Conservation (phyloP, 2,797 vertebrate species). For the Eutrigla gurnardus region DNA sequence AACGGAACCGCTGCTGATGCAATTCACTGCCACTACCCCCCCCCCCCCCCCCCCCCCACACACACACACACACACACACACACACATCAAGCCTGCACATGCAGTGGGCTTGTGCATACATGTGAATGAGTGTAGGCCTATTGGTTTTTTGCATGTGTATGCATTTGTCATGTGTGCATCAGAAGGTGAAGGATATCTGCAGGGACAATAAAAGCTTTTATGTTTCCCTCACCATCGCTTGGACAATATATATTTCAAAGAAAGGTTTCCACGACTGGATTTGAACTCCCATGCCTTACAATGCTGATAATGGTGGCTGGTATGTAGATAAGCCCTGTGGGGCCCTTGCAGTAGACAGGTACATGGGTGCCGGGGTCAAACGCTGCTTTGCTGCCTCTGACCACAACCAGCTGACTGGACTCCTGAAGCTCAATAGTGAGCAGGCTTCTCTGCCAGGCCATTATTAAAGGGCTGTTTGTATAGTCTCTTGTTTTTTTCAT, state of each 20-base stretch:
- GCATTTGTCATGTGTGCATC: constrained; percentile 30
- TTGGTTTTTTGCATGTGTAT: constrained; percentile 39
- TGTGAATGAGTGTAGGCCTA: constrained; percentile 19
- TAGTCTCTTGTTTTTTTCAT: constrained; percentile 80
- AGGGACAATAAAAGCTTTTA: constrained; percentile 10
- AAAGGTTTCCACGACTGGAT: neutral
- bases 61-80: neutral
- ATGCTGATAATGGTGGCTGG: constrained; percentile 20
- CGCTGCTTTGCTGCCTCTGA: constrained; percentile 27
- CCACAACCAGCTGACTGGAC: constrained; percentile 22
- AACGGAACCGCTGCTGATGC: constrained; percentile 57
- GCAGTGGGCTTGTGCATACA: constrained; percentile 4
- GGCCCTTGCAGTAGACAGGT: constrained; percentile 3
- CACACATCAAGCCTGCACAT: neutral
- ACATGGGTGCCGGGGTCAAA: constrained; percentile 11
- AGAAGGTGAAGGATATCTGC: constrained; percentile 2
- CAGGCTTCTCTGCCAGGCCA: constrained; percentile 46
- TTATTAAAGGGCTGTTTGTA: constrained; percentile 81
- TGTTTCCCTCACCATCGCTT: constrained; percentile 8
- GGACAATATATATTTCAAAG: constrained; percentile 13
- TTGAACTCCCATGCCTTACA: neutral
- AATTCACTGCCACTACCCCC: constrained; percentile 48
- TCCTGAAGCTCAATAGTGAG: constrained; percentile 42
- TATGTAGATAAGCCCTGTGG: constrained; percentile 11
- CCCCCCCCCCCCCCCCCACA: neutral